These are phyloP conservation scores for Ictidomys tridecemlineatus DNA, from an alignment of 2,113 vertebrate genomes.

Conservation along the genomic window DNA sequence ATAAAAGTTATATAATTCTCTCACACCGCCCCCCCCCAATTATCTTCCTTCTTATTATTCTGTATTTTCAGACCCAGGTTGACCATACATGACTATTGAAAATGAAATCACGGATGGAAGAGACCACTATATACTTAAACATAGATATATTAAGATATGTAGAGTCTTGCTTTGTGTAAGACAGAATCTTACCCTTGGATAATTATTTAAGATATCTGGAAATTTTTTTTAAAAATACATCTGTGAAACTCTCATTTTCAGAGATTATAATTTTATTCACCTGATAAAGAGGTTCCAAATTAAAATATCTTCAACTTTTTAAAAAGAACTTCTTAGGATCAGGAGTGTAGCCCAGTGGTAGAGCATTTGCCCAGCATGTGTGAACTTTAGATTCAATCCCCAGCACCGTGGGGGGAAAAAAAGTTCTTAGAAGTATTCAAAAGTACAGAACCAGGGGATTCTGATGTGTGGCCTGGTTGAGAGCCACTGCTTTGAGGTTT, in stretches of 20 bases:
- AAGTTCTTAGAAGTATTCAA: background rate
- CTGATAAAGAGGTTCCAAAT: conserved; percentile 19
- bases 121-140: background rate
- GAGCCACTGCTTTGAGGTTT: too few relatives aligned
- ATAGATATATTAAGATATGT: background rate
- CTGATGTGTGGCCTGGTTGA: background rate
- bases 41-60: background rate
- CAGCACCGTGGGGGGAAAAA: background rate
- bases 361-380: background rate
- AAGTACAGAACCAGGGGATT: background rate
- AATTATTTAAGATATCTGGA: background rate
- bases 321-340: background rate
- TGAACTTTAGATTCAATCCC: background rate
- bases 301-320: conserved; percentile 20
- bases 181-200: background rate
- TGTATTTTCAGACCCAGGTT: background rate
- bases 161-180: background rate
- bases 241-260: background rate
- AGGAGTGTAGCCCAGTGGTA: background rate
- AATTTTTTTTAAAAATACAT: background rate
- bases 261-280: background rate
- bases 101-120: background rate
- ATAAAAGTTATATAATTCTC: background rate
- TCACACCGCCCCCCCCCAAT: background rate
- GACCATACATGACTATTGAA: background rate